Percentiles rank a stretch among this genome's conserved stretches.
Evolutionary conservation across 2,113 vertebrate genomes (phyloP).

Genomic region (Sterrhoptilus dennistouni): DNA sequence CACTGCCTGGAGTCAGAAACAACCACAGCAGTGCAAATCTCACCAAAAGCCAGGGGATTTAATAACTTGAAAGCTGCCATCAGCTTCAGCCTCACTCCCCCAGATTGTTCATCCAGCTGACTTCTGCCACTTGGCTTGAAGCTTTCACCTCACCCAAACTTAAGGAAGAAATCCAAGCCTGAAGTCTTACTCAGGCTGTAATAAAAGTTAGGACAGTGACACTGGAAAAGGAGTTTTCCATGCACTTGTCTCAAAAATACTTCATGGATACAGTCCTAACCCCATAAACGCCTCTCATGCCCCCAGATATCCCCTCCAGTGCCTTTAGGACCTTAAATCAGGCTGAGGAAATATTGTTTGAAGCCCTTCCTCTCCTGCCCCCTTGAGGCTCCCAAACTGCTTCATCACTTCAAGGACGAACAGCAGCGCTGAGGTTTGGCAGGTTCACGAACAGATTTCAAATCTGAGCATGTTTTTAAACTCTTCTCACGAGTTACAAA

Average conservation of each 20-base stretch:
- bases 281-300: neutral
- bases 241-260: neutral
- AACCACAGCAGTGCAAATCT: rapidly evolving
- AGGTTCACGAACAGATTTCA: neutral
- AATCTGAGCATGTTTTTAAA: neutral
- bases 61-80: neutral
- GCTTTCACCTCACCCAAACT: neutral
- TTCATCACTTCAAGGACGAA: rapidly evolving
- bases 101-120: neutral
- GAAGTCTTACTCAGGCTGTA: neutral
- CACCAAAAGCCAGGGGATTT: neutral
- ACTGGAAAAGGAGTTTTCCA: neutral
- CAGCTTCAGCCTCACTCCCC: neutral
- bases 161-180: neutral
- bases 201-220: too few species aligned
- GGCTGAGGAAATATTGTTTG: neutral
- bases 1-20: neutral
- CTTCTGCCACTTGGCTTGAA: neutral
- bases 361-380: neutral
- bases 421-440: neutral
- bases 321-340: neutral
- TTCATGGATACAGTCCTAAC: neutral
- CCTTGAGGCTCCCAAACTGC: neutral
- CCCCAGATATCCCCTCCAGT: neutral
- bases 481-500: neutral